Evolutionary conservation across 37 sponge, comb jelly and placozoan species (phyloP).

Genomic region (Ephydatia muelleri): DNA sequence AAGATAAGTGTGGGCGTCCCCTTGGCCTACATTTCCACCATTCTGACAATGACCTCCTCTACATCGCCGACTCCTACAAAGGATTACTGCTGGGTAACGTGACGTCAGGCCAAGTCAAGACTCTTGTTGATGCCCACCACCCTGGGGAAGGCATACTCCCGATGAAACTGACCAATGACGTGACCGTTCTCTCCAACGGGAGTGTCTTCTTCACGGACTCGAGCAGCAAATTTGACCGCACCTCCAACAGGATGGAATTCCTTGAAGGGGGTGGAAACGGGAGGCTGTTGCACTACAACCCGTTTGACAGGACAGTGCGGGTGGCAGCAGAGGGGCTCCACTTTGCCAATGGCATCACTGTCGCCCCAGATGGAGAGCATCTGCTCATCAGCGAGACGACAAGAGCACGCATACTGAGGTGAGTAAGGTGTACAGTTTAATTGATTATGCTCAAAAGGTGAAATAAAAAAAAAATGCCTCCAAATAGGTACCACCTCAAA

Average conservation of each 20-base stretch:
- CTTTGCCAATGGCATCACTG: constrained; percentile 84
- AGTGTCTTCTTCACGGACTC: constrained; percentile 76
- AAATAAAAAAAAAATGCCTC: no score
- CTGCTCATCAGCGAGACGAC: constrained; percentile 72
- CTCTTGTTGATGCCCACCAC: not conserved
- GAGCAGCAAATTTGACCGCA: constrained; percentile 30
- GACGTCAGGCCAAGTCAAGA: constrained; percentile 9
- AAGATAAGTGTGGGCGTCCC: constrained; percentile 72
- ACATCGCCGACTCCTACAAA: constrained; percentile 59
- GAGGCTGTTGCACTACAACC: constrained; percentile 68
- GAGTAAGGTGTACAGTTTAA: not conserved
- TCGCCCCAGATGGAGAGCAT: constrained; percentile 43
- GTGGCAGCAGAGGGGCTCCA: constrained; percentile 39
- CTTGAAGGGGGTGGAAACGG: constrained; percentile 67
- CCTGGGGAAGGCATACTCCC: not conserved
- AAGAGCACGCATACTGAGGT: constrained; percentile 75
- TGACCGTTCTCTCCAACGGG: constrained; percentile 62
- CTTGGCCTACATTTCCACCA: constrained; percentile 67
- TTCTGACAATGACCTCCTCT: constrained; percentile 18
- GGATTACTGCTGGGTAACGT: constrained; percentile 51
- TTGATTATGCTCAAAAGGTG: no score
- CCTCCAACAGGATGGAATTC: constrained; percentile 15
- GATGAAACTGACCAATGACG: constrained; percentile 45
- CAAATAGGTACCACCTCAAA: not conserved
- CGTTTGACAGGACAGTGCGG: constrained; percentile 13